Base-by-base conservation (phyloP, 2,888 invertebrate genomes). In the Peribatodes rhomboidaria region DNA sequence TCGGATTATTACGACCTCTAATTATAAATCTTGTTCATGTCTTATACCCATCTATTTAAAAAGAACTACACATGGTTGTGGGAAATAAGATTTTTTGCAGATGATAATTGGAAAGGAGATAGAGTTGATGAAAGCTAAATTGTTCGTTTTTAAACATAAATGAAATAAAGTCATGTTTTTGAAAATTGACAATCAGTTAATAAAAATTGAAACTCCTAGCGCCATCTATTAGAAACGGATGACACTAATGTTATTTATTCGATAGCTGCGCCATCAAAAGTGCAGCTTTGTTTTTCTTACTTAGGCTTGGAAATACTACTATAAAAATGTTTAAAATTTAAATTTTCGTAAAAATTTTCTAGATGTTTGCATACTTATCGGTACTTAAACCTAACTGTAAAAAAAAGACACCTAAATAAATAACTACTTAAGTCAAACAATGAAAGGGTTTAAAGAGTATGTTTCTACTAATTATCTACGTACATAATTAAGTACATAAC, bases 201-300 rank as follows among this genome's bases (percentile, higher is more conserved):
- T 13, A 1, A 47, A 44, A 14, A 16, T 41, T 31, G 27, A 33
- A 14, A 55, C 69, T 14, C 9, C n/a, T 79, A 75, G 52, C 80
- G 84, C 80, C 85, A 88, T 85, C 88, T 87, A 79, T 72, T 55
- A 73, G 11, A 55, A 73, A 80, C 72, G 82, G 79, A 85, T 68
- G 0, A 22, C 70, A 81, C 66, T 71, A 69, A 16, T 4, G 18
- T 20, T 8, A n/a, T 11, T 10, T 9, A n/a, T 10, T 18, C 31
- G 14, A 44, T 54, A 39, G 14, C 14, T 20, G 27, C 14, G 9
- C 9, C 16, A 3, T 18, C 16, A 10, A 20, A 42, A 42, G 10
- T 10, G 0, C 1, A 10, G 42, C 4, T 42, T 18, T 10, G 8
- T 1, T 9, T 9, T n/a, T 37, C 13, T 37, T 27, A 27, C 27